Evolutionary conservation across 2,113 vertebrate species (phyloP).

Genomic region (Xiphophorus hellerii): DNA sequence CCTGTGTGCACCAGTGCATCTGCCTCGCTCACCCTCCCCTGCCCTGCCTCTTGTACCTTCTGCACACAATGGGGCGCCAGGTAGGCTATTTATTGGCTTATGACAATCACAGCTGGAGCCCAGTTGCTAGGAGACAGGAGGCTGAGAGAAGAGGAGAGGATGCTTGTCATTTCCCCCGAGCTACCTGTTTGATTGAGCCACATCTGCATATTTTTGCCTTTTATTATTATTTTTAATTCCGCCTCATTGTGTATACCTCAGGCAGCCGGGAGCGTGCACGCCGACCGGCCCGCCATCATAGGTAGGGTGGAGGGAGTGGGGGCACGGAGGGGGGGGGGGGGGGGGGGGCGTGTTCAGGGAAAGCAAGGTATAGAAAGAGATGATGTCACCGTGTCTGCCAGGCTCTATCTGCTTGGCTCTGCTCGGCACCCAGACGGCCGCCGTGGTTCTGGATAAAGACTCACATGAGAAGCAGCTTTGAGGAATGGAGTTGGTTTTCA

Average conservation of each 20-base stretch:
- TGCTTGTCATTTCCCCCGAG: slow-evolving; percentile 47
- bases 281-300: slow-evolving; percentile 42
- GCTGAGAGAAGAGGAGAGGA: slow-evolving; percentile 41
- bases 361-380: slow-evolving; percentile 66
- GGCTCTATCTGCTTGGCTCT: slow-evolving; percentile 44
- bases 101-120: slow-evolving; percentile 56
- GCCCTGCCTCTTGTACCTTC: slow-evolving; percentile 33
- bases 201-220: slow-evolving; percentile 16
- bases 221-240: not conserved
- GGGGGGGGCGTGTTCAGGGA: slow-evolving; percentile 18
- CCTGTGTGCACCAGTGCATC: slow-evolving; percentile 20
- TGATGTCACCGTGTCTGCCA: slow-evolving; percentile 77
- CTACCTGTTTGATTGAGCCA: slow-evolving; percentile 72
- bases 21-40: not conserved
- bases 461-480: not conserved
- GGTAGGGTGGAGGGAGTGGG: slow-evolving; percentile 34
- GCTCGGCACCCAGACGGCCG: slow-evolving; percentile 35
- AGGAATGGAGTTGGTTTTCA: not conserved
- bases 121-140: slow-evolving; percentile 73
- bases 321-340: not conserved
- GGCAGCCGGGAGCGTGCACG: slow-evolving; percentile 24
- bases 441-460: not conserved
- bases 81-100: slow-evolving; percentile 63
- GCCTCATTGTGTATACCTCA: slow-evolving; percentile 47
- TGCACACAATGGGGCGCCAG: slow-evolving; percentile 46